Percentiles rank a stretch among this genome's conserved stretches.
Evolutionary conservation across 2,797 vertebrate species (phyloP).

Genomic region (Chromis chromis): DNA sequence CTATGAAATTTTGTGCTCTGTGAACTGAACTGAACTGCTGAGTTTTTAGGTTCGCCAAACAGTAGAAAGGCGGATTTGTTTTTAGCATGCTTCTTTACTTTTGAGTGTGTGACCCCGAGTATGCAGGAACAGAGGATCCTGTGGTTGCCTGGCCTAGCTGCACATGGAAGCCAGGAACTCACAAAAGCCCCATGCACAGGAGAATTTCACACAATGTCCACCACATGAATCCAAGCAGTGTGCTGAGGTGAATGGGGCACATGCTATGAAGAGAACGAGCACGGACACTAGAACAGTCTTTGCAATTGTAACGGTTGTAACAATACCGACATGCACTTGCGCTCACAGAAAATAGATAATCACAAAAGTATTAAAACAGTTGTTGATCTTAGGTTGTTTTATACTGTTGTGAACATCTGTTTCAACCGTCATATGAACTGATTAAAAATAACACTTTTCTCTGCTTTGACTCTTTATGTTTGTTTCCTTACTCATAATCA

Average conservation of each 20-base stretch:
- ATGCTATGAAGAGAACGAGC: constrained; percentile 50
- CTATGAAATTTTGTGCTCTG: constrained; percentile 21
- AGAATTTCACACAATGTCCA: constrained; percentile 62
- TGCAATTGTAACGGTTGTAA: constrained; percentile 32
- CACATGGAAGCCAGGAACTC: constrained; percentile 62
- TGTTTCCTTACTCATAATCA: neutral
- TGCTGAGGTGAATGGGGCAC: constrained; percentile 60
- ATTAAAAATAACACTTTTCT: constrained; percentile 33
- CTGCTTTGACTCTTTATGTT: constrained; percentile 10
- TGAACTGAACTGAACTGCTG: constrained; percentile 51
- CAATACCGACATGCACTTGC: constrained; percentile 14
- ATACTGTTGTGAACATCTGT: constrained; percentile 7
- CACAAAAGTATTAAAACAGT: neutral
- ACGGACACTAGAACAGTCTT: constrained; percentile 61
- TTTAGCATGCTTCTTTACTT: constrained; percentile 41
- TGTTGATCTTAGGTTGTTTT: constrained; percentile 5
- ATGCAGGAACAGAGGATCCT: constrained; percentile 35
- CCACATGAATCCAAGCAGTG: constrained; percentile 62
- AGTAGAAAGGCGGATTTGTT: constrained; percentile 34
- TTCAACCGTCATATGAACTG: constrained; percentile 14
- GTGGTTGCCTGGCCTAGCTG: constrained; percentile 27
- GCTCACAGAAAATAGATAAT: constrained; percentile 12
- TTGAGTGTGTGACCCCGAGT: constrained; percentile 40
- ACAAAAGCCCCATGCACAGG: constrained; percentile 63
- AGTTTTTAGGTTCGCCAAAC: constrained; percentile 26